These are phyloP conservation scores for Tipula lateralis DNA, from an alignment of 2,888 invertebrate genomes.

Conservation along the genomic window DNA sequence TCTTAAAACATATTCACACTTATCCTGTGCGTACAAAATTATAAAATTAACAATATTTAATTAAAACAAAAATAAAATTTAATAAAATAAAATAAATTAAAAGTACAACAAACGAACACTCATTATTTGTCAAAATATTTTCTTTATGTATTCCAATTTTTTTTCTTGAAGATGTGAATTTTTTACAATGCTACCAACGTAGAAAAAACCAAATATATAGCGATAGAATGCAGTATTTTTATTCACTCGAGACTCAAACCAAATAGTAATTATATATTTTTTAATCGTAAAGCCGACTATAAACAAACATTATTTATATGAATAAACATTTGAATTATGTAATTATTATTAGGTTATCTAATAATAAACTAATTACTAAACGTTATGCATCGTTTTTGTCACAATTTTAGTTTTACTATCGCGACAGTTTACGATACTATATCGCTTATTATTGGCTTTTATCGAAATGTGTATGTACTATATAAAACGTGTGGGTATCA, in stretches of 20 bases:
- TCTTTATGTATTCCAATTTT: background rate
- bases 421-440: background rate
- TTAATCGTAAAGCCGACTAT: too few relatives aligned
- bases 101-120: background rate
- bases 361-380: too few relatives aligned
- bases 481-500: background rate
- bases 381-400: background rate
- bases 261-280: background rate
- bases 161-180: background rate
- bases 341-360: too few relatives aligned
- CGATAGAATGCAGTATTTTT: background rate
- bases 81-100: background rate
- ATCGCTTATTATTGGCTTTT: background rate
- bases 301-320: too few relatives aligned
- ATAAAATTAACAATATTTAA: background rate
- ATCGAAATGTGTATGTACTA: background rate
- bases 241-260: background rate
- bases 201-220: background rate
- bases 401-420: background rate
- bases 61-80: background rate
- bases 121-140: background rate
- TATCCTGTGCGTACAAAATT: background rate
- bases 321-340: too few relatives aligned
- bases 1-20: background rate
- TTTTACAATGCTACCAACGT: background rate